These are phyloP conservation scores for Epinephelus awoara DNA, from an alignment of 2,797 vertebrate genomes.

Conservation along the genomic window DNA sequence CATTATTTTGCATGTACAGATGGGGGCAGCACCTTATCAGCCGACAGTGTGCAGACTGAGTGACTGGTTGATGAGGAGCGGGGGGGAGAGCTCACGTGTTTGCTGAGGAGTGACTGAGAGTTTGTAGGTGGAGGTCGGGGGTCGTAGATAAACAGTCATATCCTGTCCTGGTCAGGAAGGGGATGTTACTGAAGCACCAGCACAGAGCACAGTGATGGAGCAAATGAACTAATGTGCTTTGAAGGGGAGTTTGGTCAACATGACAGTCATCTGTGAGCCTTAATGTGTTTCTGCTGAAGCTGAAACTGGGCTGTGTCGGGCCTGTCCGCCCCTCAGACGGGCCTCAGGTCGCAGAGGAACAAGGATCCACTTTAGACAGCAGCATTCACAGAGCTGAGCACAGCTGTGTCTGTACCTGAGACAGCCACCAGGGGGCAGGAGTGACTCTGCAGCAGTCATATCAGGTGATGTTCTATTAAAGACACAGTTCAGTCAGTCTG, in stretches of 20 bases:
- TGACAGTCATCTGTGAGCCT: not conserved
- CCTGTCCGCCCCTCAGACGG: conserved; percentile 22
- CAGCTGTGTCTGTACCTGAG: not conserved
- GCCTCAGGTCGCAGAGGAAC: conserved; percentile 52
- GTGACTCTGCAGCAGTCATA: conserved; percentile 33
- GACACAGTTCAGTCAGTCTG: conserved; percentile 25
- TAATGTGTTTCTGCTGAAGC: conserved; percentile 4
- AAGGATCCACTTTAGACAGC: conserved; percentile 30
- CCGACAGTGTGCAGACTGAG: not conserved
- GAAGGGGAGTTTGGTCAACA: not conserved
- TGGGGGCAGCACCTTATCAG: conserved; percentile 22
- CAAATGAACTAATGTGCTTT: not conserved
- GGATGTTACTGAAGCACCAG: not conserved
- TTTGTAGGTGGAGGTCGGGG: conserved; percentile 22
- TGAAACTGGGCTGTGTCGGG: not conserved
- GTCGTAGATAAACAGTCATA: conserved; percentile 15
- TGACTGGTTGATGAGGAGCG: not conserved
- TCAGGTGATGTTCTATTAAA: conserved; percentile 32
- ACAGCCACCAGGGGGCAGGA: conserved; percentile 68
- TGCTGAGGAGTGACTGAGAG: not conserved
- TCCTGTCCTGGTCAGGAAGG: conserved; percentile 24
- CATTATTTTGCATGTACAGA: not conserved
- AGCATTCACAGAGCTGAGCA: conserved; percentile 12
- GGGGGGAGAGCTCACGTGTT: not conserved
- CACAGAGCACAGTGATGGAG: not conserved